Conservation (phyloP, 2,888 invertebrate species). For the Cordilura impudica region DNA sequence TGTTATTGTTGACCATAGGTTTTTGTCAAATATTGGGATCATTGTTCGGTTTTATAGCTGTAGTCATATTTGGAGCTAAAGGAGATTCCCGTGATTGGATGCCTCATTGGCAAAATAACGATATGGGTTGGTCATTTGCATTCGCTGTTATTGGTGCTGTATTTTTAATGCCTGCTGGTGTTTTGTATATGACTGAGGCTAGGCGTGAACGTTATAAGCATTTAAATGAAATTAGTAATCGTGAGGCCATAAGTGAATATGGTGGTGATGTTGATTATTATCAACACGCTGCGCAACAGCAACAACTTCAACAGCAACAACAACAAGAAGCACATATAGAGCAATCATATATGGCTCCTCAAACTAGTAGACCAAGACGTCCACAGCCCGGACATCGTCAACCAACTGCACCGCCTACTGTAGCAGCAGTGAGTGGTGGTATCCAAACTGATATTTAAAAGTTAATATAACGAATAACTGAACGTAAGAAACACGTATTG, state of each 20-base stretch:
- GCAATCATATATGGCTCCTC: slow-evolving; percentile 68
- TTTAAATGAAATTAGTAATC: slow-evolving; percentile 84
- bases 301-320: slow-evolving; percentile 51
- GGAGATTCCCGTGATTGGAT: slow-evolving; percentile 97
- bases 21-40: slow-evolving; percentile 86
- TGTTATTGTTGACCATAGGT: slow-evolving; percentile 86
- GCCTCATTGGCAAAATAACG: slow-evolving; percentile 97
- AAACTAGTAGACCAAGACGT: slow-evolving; percentile 72
- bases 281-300: slow-evolving; percentile 66
- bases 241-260: slow-evolving; percentile 83
- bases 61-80: slow-evolving; percentile 91
- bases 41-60: slow-evolving; percentile 88
- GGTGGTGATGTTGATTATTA: slow-evolving; percentile 80
- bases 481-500: slow-evolving; percentile 38
- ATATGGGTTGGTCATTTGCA: slow-evolving; percentile 95
- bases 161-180: slow-evolving; percentile 86
- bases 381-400: slow-evolving; percentile 69
- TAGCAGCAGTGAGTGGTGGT: slow-evolving; percentile 76
- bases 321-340: slow-evolving; percentile 46
- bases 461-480: neutral
- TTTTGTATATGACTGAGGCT: slow-evolving; percentile 90
- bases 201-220: slow-evolving; percentile 87
- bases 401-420: slow-evolving; percentile 64
- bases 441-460: slow-evolving; percentile 85
- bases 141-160: slow-evolving; percentile 89